Evolutionary conservation across 2,797 vertebrate species (phyloP), one percentile per base, ranked within the genome.

Genomic region (Lagorchestes hirsutus): DNA sequence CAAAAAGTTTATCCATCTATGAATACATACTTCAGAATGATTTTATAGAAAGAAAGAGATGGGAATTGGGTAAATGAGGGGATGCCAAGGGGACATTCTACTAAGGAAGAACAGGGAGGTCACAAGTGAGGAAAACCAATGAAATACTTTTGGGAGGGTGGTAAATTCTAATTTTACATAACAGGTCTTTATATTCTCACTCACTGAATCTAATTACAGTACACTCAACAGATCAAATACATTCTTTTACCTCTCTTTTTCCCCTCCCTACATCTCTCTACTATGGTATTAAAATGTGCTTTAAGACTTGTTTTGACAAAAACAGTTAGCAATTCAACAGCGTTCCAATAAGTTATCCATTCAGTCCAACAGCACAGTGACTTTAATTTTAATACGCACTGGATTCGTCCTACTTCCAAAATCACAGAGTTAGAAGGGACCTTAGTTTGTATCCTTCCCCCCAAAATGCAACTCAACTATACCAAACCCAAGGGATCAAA

Each of bases 1-100:
- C 87, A 22, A 96, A 29, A 18, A 55, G 56, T 91, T 92, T 74
- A 74, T 40, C n/a, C 46, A 58, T 27, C 55, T 90, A 27, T 58
- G 22, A 95, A 74, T 27, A 90, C 54, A 55, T 59, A 58, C 58
- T 56, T 0, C 56, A 12, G 34, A 91, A 92, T 55, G 22, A 52
- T 62, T 95, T 58, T 24, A 12, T 94, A 55, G 52, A 95, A 93
- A 0, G 5, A 95, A 74, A 90, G 90, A 94, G 56, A 93, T 6
- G 11, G 55, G 31, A 24, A 92, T 27, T 18, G 1, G 4, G 27
- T 87, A 59, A 82, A 58, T 74, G 56, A 57, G 31, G 10, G 18
- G 4, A 74, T 0, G 9, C 29, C 27, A 55, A 82, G 13, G 54
- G 6, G 11, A 90, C 10, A n/a, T 27, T 28, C 27, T 90, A 40